Conservation (phyloP, 2,888 invertebrate genomes). For the Euproctis similis region DNA sequence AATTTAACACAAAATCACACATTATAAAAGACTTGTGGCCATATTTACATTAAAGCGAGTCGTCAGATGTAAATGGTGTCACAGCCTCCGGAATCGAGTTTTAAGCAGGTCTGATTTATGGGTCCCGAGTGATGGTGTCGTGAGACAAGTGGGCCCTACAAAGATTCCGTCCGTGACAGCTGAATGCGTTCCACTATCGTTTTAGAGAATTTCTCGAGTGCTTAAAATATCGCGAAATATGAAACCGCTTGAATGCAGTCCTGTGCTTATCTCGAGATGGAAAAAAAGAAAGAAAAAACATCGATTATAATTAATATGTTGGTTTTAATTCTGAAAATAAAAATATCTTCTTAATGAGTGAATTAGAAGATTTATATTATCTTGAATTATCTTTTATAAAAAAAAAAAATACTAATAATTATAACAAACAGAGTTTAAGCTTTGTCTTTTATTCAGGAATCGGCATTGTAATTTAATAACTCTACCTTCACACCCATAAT, state of each 20-base stretch:
- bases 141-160: slow-evolving; percentile 54
- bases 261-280: not conserved
- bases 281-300: not conserved
- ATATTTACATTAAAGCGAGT: slow-evolving; percentile 2
- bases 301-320: too few species aligned
- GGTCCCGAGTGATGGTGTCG: slow-evolving; percentile 41
- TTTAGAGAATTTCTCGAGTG: slow-evolving; percentile 30
- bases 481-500: too few species aligned
- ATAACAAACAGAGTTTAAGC: too few species aligned
- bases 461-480: too few species aligned
- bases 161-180: slow-evolving; percentile 39
- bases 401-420: too few species aligned
- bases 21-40: too few species aligned
- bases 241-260: slow-evolving; percentile 11
- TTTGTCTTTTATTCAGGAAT: too few species aligned
- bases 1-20: too few species aligned
- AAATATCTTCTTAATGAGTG: too few species aligned
- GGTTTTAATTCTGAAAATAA: too few species aligned
- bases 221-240: slow-evolving; percentile 40
- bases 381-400: too few species aligned
- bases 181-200: slow-evolving; percentile 31
- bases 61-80: slow-evolving; percentile 24
- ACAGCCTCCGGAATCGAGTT: slow-evolving; percentile 29
- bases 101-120: slow-evolving; percentile 69
- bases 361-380: too few species aligned